Percentiles rank a stretch among this genome's conserved stretches.
These are phyloP conservation scores for Zaprionus bogoriensis DNA, from an alignment of 2,888 invertebrate genomes.

Conservation along the genomic window DNA sequence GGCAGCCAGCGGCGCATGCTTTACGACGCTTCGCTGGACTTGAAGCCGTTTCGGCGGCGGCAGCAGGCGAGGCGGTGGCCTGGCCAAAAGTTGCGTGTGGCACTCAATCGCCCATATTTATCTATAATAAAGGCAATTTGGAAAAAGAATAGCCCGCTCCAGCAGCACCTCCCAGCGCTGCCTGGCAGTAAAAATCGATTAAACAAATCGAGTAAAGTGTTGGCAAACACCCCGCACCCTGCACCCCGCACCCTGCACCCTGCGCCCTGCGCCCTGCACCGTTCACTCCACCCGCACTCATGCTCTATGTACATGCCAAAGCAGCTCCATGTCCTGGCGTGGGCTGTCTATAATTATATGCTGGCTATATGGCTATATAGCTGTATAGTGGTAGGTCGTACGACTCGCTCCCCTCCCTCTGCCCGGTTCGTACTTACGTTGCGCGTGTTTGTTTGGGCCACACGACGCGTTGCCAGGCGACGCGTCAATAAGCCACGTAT, in stretches of 20 bases:
- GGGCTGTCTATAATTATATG: constrained; percentile 68
- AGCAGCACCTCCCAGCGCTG: constrained; percentile 12
- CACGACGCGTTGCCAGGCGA: constrained; percentile 62
- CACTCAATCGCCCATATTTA: constrained; percentile 70
- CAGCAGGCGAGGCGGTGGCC: constrained; percentile 4
- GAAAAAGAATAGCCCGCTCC: neutral
- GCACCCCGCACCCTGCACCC: neutral
- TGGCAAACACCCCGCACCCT: constrained; percentile 21
- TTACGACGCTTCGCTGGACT: constrained; percentile 66
- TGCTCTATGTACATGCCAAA: constrained; percentile 32
- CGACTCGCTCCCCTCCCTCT: neutral
- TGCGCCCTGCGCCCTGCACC: no score
- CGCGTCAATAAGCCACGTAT: constrained; percentile 68
- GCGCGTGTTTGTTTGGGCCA: constrained; percentile 63
- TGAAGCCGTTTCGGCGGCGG: no score
- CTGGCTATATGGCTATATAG: constrained; percentile 14
- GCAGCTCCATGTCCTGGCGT: constrained; percentile 23
- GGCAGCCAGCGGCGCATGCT: constrained; percentile 62
- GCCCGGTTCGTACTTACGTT: constrained; percentile 34
- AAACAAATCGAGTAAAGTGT: constrained; percentile 77
- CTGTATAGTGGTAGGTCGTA: neutral
- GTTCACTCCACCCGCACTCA: no score
- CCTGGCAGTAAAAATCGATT: constrained; percentile 73
- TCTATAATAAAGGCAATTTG: constrained; percentile 75
- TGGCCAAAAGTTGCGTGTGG: constrained; percentile 66